Percentiles rank a stretch among this genome's conserved stretches.
These are phyloP conservation scores for Drosophila flavopinicola DNA, from an alignment of 2,888 invertebrate species.

Conservation along the genomic window DNA sequence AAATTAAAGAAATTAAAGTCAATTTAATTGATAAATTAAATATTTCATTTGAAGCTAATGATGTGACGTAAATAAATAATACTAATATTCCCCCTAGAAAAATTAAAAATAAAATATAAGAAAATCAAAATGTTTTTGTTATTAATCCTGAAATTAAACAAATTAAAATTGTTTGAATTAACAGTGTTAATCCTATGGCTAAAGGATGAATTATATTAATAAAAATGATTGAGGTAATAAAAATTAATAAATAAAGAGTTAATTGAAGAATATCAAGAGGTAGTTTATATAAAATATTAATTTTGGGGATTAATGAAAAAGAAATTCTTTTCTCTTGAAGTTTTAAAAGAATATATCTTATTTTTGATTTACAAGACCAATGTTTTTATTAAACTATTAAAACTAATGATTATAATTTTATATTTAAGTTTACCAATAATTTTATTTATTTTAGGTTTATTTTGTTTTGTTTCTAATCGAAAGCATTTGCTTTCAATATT, in stretches of 20 bases:
- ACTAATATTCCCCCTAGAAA: slow-evolving; percentile 88
- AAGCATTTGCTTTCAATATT: slow-evolving; percentile 87
- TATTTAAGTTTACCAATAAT: slow-evolving; percentile 84
- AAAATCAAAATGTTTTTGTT: slow-evolving; percentile 86
- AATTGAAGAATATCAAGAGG: slow-evolving; percentile 85
- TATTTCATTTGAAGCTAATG: slow-evolving; percentile 87
- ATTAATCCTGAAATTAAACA: slow-evolving; percentile 85
- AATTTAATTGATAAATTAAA: slow-evolving; percentile 84
- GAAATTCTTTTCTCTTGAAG: slow-evolving; percentile 86
- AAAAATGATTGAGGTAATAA: slow-evolving; percentile 56
- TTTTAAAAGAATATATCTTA: slow-evolving; percentile 86
- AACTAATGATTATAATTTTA: slow-evolving; percentile 86
- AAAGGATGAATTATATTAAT: slow-evolving; percentile 85
- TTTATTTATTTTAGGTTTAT: slow-evolving; percentile 85
- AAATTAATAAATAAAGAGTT: slow-evolving; percentile 51
- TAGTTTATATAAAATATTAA: slow-evolving; percentile 89
- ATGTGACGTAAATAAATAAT: slow-evolving; percentile 88
- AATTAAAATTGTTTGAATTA: slow-evolving; percentile 85
- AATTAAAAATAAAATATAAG: slow-evolving; percentile 87
- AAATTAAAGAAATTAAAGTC: slow-evolving; percentile 69
- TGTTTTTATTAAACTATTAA: slow-evolving; percentile 89
- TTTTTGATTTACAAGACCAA: slow-evolving; percentile 89
- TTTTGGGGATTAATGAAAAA: slow-evolving; percentile 89
- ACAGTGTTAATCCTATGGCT: slow-evolving; percentile 86
- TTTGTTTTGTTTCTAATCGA: slow-evolving; percentile 86